These are phyloP conservation scores for Meriones psammophilus DNA, from an alignment of 2,797 vertebrate genomes.

Conservation along the genomic window DNA sequence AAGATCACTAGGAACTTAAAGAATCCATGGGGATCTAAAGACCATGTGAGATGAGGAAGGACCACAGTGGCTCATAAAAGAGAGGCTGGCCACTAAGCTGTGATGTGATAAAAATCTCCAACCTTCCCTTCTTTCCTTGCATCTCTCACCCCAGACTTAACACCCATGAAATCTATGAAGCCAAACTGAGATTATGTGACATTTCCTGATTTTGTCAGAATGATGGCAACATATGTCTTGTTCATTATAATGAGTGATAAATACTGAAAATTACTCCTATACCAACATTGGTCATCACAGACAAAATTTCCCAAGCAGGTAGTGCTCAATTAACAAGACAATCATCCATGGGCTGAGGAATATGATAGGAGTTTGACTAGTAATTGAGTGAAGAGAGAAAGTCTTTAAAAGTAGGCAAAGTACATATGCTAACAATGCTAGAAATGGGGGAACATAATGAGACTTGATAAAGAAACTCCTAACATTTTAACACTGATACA, in stretches of 20 bases:
- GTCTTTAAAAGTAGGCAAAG: neutral
- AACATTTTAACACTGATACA: neutral
- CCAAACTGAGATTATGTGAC: neutral
- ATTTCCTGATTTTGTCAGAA: neutral
- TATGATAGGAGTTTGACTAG: neutral
- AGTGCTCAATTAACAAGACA: neutral
- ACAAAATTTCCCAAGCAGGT: neutral
- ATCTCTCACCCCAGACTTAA: neutral
- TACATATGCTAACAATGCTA: neutral
- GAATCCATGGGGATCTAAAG: neutral
- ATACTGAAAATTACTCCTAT: too few relatives aligned
- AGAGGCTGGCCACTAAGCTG: too few relatives aligned
- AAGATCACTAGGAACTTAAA: too few relatives aligned
- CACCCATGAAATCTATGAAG: neutral
- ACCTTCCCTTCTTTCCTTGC: neutral
- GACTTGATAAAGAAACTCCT: neutral
- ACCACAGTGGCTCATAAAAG: neutral
- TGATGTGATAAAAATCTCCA: neutral
- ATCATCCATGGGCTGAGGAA: neutral
- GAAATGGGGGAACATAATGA: neutral
- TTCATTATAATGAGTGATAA: neutral
- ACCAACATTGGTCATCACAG: neutral
- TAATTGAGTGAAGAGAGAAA: neutral
- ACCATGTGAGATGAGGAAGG: neutral
- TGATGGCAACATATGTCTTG: neutral